Conservation (phyloP, 2,888 invertebrate genomes). For the Melangyna quadrimaculata region DNA sequence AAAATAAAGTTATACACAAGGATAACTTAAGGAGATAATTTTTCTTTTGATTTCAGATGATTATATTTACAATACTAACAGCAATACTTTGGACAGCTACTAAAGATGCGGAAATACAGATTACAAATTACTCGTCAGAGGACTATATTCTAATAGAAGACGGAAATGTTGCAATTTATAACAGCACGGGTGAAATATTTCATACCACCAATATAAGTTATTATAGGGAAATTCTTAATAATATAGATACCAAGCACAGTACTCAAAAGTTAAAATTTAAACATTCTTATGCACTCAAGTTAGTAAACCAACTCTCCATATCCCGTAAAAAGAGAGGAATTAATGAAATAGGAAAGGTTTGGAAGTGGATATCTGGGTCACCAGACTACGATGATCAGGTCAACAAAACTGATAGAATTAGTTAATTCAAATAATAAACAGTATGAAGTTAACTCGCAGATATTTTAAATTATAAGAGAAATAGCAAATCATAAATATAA, state of each 20-base stretch:
- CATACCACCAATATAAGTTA: not conserved
- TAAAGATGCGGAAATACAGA: not conserved
- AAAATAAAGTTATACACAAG: not conserved
- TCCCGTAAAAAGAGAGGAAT: not conserved
- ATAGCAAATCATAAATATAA: not conserved
- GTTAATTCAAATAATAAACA: too few relatives aligned
- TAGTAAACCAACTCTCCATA: not conserved
- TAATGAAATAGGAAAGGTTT: not conserved
- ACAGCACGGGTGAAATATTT: not conserved
- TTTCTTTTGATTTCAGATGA: not conserved
- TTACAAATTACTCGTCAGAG: not conserved
- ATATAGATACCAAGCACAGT: not conserved
- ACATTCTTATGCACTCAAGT: not conserved
- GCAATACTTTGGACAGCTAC: not conserved
- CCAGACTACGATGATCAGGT: constrained; percentile 1
- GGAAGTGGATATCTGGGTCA: constrained; percentile 1
- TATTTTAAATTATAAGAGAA: not conserved
- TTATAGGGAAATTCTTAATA: not conserved
- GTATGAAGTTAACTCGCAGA: not conserved
- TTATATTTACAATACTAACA: not conserved
- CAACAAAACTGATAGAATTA: not conserved
- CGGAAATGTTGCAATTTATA: not conserved
- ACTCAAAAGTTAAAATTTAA: not conserved
- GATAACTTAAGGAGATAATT: not conserved
- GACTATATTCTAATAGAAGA: not conserved